phyloP scores from a whole-genome alignment of 2,797 vertebrate species.

The Thamnophis elegans region DNA sequence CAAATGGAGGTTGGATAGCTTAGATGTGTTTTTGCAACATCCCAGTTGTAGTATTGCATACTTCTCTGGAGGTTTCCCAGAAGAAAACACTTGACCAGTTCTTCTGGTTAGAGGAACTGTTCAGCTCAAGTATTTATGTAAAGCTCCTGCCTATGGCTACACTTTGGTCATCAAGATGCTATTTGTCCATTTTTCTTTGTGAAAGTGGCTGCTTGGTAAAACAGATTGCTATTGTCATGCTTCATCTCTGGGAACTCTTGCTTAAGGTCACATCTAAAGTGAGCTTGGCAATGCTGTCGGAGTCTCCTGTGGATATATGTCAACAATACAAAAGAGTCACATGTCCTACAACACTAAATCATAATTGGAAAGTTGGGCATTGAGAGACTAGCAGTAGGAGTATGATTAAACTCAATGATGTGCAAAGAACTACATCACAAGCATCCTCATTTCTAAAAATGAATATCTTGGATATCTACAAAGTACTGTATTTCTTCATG shows the following conservation, averaged over 20 bases:
- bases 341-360: neutral
- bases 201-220: neutral
- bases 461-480: neutral
- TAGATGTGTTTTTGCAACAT: constrained; percentile 47
- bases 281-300: constrained; percentile 24
- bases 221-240: neutral
- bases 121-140: constrained; percentile 1
- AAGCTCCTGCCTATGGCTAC: neutral
- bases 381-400: neutral
- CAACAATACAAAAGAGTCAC: constrained; percentile 5
- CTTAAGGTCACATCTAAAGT: neutral
- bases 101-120: neutral
- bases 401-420: neutral
- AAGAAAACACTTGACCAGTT: constrained; percentile 31
- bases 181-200: neutral
- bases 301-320: constrained; percentile 5
- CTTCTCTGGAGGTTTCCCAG: constrained; percentile 53
- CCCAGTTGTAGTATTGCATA: constrained; percentile 40
- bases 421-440: neutral
- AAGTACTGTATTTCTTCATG: neutral
- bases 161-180: fast-evolving
- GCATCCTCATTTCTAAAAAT: neutral
- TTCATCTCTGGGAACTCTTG: constrained; percentile 18
- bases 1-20: constrained; percentile 51
- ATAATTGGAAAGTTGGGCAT: neutral